phyloP scores from a whole-genome alignment of 2,113 vertebrate species.

The Malaclemys terrapin region DNA sequence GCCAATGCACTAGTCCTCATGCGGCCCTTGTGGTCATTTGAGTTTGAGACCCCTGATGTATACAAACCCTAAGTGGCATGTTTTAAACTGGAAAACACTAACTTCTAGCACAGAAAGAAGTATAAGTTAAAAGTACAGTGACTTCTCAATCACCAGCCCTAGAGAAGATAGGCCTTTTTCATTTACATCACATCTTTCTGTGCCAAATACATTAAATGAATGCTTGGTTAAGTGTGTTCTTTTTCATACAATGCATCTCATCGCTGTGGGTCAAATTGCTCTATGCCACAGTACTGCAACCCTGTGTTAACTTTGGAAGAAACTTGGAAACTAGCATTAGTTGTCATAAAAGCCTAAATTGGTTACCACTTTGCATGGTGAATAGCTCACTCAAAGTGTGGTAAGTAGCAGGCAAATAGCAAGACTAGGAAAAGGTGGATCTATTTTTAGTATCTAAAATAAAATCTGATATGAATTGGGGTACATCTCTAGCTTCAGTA shows the following conservation, averaged over 20 bases:
- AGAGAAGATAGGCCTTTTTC: not conserved
- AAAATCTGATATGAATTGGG: not conserved
- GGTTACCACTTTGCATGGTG: not conserved
- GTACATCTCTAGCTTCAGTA: not conserved
- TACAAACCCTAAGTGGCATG: not conserved
- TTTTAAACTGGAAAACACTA: constrained; percentile 6
- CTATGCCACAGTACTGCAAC: not conserved
- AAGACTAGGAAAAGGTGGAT: not conserved
- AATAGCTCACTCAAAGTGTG: not conserved
- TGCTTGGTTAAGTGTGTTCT: not conserved
- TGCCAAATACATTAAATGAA: not conserved
- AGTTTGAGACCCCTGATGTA: not conserved
- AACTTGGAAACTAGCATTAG: not conserved
- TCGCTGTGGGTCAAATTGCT: not conserved
- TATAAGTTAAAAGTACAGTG: not conserved
- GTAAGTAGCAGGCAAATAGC: not conserved
- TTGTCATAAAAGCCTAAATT: not conserved
- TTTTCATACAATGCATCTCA: not conserved
- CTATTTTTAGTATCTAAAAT: constrained; percentile 11
- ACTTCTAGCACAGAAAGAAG: not conserved
- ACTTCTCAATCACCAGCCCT: not conserved
- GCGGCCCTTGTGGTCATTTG: too few relatives aligned
- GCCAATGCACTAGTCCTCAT: too few relatives aligned
- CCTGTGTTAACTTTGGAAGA: not conserved
- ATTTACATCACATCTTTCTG: not conserved